phyloP scores from a whole-genome alignment of 2,113 vertebrate species.

The Isichthys henryi region DNA sequence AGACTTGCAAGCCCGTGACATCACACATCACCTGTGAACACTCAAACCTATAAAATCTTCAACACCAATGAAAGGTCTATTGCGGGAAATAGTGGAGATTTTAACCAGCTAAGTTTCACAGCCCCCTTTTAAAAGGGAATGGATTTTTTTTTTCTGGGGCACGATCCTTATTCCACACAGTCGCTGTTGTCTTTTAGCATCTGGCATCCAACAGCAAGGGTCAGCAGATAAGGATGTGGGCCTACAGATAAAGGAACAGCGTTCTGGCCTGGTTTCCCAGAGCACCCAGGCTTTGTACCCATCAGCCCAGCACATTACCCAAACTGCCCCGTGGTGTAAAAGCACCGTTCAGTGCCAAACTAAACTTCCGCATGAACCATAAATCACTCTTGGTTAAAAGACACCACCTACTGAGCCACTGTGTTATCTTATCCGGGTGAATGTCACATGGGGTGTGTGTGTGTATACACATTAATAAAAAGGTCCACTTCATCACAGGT shows the following conservation, averaged over 20 bases:
- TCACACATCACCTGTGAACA: background rate
- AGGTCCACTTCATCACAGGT: background rate
- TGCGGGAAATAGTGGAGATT: background rate
- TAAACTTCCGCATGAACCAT: background rate
- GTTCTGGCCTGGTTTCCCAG: background rate
- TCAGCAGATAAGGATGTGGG: background rate
- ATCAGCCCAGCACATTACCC: background rate
- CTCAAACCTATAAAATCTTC: background rate
- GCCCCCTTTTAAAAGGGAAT: background rate
- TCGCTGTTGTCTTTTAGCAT: background rate
- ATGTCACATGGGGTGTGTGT: background rate
- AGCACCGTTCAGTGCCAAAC: background rate
- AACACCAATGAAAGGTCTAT: background rate
- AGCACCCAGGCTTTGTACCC: background rate
- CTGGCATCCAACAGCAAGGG: background rate
- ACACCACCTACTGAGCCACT: background rate
- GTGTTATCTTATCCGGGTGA: background rate
- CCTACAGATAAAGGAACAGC: background rate
- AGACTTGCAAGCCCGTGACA: background rate
- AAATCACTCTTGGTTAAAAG: background rate
- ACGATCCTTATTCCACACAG: background rate
- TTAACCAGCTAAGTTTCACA: background rate
- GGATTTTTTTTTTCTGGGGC: background rate
- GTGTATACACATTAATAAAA: background rate
- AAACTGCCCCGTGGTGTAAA: background rate